Evolutionary conservation across 2,797 vertebrate species (phyloP).

Genomic region (Enteromius anoplus): DNA sequence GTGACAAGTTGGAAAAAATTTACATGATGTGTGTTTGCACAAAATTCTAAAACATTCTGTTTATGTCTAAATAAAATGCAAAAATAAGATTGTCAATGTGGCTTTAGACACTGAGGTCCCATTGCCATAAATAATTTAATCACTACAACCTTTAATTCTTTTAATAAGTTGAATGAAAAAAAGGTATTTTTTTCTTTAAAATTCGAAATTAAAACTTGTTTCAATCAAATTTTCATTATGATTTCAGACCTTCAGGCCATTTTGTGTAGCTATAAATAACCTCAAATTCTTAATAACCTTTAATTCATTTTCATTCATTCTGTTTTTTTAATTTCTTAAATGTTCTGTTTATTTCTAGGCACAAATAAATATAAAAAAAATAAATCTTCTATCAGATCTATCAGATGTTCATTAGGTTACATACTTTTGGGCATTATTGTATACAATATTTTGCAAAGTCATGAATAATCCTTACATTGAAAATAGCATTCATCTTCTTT

Average conservation of each 20-base stretch:
- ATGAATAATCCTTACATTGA: not conserved
- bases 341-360: not conserved
- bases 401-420: not conserved
- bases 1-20: not conserved
- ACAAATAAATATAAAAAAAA: not conserved
- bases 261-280: not conserved
- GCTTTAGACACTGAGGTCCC: not conserved
- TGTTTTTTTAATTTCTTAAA: not conserved
- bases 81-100: not conserved
- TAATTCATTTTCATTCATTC: not conserved
- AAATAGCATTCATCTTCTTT: not conserved
- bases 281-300: not conserved
- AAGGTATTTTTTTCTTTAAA: not conserved
- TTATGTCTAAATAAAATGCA: not conserved
- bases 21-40: not conserved
- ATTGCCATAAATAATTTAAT: not conserved
- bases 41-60: not conserved
- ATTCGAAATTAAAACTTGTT: not conserved
- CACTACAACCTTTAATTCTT: not conserved
- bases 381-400: not conserved
- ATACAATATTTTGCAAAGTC: not conserved
- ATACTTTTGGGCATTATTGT: not conserved
- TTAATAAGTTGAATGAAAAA: not conserved
- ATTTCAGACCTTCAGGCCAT: not conserved
- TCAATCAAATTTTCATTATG: not conserved